Conservation (phyloP, 2,888 invertebrate genomes). For the Colletes collaris region DNA sequence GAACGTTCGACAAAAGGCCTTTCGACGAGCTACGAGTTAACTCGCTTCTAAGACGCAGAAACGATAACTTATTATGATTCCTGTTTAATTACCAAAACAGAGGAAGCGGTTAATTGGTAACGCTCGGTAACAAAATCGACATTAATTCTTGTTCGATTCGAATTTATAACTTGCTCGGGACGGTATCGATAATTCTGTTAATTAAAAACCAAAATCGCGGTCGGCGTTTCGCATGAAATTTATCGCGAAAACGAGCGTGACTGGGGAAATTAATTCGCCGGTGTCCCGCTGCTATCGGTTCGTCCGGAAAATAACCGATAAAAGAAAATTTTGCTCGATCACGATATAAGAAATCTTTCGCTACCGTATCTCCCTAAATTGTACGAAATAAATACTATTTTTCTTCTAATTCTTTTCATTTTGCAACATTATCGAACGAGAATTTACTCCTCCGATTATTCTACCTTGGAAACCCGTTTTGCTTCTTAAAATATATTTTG, state of each 20-base stretch:
- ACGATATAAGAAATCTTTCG: background rate
- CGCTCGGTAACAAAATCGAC: constrained; percentile 24
- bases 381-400: too few species aligned
- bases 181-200: constrained; percentile 25
- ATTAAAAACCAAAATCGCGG: constrained; percentile 26
- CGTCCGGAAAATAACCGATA: background rate
- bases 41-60: constrained; percentile 4
- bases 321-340: background rate
- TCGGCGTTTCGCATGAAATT: background rate
- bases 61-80: constrained; percentile 42
- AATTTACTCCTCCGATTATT: constrained; percentile 21
- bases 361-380: too few species aligned
- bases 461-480: constrained; percentile 3
- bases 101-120: constrained; percentile 31
- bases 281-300: background rate
- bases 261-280: background rate
- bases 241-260: background rate
- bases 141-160: constrained; percentile 15
- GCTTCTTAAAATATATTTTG: background rate
- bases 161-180: constrained; percentile 22
- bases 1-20: background rate
- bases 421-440: background rate
- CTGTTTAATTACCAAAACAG: constrained; percentile 25
- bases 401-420: background rate
- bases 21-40: constrained; percentile 3